Evolutionary conservation across 1,140 invertebrate genomes (phyloP), one percentile per base, ranked within the genome.

Genomic region (Conopomorpha cramerella): DNA sequence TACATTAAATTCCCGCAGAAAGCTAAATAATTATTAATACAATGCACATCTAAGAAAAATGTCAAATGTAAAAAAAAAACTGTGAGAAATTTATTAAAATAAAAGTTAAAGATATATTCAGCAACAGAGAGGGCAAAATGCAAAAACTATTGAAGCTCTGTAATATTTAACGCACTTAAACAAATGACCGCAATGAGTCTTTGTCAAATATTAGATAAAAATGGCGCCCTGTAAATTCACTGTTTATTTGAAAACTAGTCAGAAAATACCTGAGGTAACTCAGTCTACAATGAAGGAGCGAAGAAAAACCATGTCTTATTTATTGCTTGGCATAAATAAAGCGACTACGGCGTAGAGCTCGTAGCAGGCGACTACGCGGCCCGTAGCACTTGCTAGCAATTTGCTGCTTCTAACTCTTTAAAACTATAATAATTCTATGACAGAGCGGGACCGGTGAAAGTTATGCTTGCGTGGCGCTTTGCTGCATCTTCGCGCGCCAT

Each of bases 391-490:
- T 10, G 15, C 30, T 10, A 32, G 19, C 33, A 34, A 34, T 34
- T 34, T 34, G 33, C 19, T 12, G 18, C 33, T 3, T 34, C 8
- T 19, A 23, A 34, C 33, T 34, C 33, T 34, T 34, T 34, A 34
- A 34, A 34, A 34, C 33, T 34, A 34, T 23, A 8, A 34, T 34
- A 34, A 34, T 23, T 34, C 33, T 23, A 34, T 34, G 33, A 19
- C 33, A 34, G 8, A 15, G 33, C 33, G 23, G 33, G 6, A 3
- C 19, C 13, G 8, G 16, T 12, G n/a, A 8, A 23, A 34, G 16
- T 34, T n/a, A n/a, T n/a, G n/a, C n/a, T n/a, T n/a, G n/a, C n/a
- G n/a, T n/a, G n/a, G n/a, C n/a, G n/a, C n/a, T n/a, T n/a, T n/a
- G n/a, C n/a, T n/a, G n/a, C n/a, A n/a, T n/a, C n/a, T n/a, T n/a